Base-by-base conservation (phyloP, 2,797 vertebrate species). In the Neosalanx taihuensis region DNA sequence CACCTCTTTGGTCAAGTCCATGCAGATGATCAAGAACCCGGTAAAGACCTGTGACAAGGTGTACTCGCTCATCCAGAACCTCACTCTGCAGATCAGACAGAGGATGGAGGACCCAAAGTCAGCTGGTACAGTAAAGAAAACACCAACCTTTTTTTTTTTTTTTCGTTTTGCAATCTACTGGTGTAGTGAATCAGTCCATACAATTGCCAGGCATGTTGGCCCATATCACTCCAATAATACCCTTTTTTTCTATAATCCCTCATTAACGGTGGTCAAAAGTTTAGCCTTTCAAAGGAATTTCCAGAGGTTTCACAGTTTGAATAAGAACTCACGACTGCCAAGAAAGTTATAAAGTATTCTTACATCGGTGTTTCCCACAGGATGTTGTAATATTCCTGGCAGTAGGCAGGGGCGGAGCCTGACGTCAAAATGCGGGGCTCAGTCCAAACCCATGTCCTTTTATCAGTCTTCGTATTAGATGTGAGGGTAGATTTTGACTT, bases 1-100 rank as follows among this genome's bases (percentile, higher is more conserved):
- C 73, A 88, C 92, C 69, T 95, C 95, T 72, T 71, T 95, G 79
- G 91, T 93, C 81, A 95, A 96, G 84, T 96, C 95, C 72, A 96
- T 96, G 95, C 94, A 95, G 76, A 86, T 94, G 83, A 94, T 96
- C 81, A 94, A 93, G 90, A 96, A 96, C 83, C 94, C 95, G 64
- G 94, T 96, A 61, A 95, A 93, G 85, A 96, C 93, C 1, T 96
- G 95, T 85, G 95, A 96, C 85, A 95, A 93, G 76, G 94, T 96
- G 33, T 96, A 96, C 87, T 93, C 90, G 7, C 92, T 96, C 77
- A 95, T 96, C 80, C 94, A 96, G 79, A 95, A 92, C 84, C 90
- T 96, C 77, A 96, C 94, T 56, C 91, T 92, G 82, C 95, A 96
- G 87, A 95, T 95, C 74, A 91, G 94, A 62, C 93, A 92, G 84